Base-by-base conservation (phyloP, 2,888 invertebrate species). In the Drosophila mayaguana region DNA sequence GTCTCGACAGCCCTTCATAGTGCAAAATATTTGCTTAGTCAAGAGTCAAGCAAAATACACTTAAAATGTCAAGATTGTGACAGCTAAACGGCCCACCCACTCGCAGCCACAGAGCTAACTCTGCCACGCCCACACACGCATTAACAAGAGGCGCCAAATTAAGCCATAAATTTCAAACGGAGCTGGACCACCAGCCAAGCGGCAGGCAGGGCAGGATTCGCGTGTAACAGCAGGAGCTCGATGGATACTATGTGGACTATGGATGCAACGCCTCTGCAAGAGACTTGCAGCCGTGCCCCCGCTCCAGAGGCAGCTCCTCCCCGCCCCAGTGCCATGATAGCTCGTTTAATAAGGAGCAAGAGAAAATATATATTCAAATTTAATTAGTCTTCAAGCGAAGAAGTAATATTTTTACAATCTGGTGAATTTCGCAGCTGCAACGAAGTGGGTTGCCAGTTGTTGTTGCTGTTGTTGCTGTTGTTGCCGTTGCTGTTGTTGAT, bases 311-410 rank as follows among this genome's bases (percentile, higher is more conserved):
- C 36, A 36, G 36, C 36, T 14, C 36, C 12, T 32, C 32, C 7
- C 1, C 16, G 36, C 16, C 16, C 36, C 36, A 38, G 16, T 0
- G 2, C 7, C 7, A 16, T 38, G 36, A 6, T 11, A 57, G 61
- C 79, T 81, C 75, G 81, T 81, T 80, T 81, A 78, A 79, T 85
- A 83, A 79, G 80, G 45, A 65, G 40, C 12, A 34, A 18, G 48
- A 12, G 16, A 62, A 46, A 32, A 43, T 20, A 64, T 20, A 86
- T 48, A 59, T 89, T 90, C 90, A 90, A 91, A 91, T 90, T 91
- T 91, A 91, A 91, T 91, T 91, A 91, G 91, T 89, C 90, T 84
- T 89, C 86, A 83, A 88, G 85, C 86, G 84, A 88, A 89, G 87
- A 83, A 81, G 86, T 89, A 89, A 90, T 89, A 88, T 89, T 90